Conservation (phyloP, 2,797 vertebrate genomes). For the Crenuchus spilurus region DNA sequence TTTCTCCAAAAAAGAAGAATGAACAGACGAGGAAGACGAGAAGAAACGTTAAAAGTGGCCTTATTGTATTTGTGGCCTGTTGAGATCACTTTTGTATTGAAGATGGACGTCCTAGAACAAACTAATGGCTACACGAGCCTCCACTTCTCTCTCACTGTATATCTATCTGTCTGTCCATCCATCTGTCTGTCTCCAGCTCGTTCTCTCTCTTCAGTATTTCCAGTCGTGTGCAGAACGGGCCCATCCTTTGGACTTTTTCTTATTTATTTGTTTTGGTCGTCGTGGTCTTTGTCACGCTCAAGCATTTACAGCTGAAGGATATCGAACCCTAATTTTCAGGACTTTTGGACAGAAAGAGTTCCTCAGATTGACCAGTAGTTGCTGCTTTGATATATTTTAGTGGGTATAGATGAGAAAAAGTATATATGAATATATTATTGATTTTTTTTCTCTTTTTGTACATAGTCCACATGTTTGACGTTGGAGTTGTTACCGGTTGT, state of each 20-base stretch:
- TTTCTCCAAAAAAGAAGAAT: slow-evolving; percentile 15
- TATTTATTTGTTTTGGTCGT: slow-evolving; percentile 66
- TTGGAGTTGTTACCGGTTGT: slow-evolving; percentile 75
- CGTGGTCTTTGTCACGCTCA: slow-evolving; percentile 61
- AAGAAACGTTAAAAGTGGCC: slow-evolving; percentile 61
- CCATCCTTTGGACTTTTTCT: slow-evolving; percentile 63
- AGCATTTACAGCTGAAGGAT: slow-evolving; percentile 83
- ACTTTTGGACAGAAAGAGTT: slow-evolving; percentile 74
- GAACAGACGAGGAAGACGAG: slow-evolving; percentile 25
- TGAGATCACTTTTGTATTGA: slow-evolving; percentile 56
- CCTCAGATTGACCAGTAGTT: slow-evolving; percentile 93
- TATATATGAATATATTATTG: slow-evolving; percentile 77
- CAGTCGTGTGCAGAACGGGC: slow-evolving; percentile 69
- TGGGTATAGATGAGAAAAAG: slow-evolving; percentile 72
- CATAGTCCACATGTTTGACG: slow-evolving; percentile 78
- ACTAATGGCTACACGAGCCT: slow-evolving; percentile 69
- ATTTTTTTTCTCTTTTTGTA: slow-evolving; percentile 71
- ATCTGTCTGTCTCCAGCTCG: slow-evolving; percentile 57
- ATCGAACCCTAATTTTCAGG: slow-evolving; percentile 75
- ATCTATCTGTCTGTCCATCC: slow-evolving; percentile 58
- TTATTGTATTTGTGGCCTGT: slow-evolving; percentile 71
- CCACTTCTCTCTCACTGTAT: slow-evolving; percentile 71
- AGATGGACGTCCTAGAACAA: slow-evolving; percentile 67
- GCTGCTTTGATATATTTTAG: slow-evolving; percentile 86
- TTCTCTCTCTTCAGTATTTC: slow-evolving; percentile 72